Base-by-base conservation (phyloP, 1,140 invertebrate genomes). In the Apis laboriosa region DNA sequence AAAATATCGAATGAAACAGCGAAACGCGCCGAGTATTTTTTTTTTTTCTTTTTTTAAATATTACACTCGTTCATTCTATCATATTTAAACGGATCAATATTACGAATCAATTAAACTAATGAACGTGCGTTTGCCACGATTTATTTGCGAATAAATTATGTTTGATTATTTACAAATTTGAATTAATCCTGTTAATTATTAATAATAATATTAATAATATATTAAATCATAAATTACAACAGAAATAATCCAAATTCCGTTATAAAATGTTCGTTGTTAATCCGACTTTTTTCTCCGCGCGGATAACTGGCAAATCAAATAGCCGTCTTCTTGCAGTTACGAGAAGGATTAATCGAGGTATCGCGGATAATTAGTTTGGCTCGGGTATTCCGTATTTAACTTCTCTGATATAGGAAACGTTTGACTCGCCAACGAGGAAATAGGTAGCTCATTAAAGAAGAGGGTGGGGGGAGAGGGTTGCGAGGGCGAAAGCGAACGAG, bases 311-410 rank as follows among this genome's bases (percentile, higher is more conserved):
- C 53, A 78, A 78, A 68, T 58, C 21, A 53, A 61, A 61, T 15
- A 71, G 12, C 56, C 5, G 28, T 28, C 3, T 60, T 13, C 13
- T 71, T 17, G n/a, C 12, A 53, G 24, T 1, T 13, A 17, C 19
- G n/a, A 21, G 56, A 24, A 58, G 24, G 43, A 71, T 71, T 79
- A 73, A 75, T 75, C 67, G 61, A 66, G 60, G 70, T 58, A 64
- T 75, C 71, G 51, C 58, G 71, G 51, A 75, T 80, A 75, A 80
- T 66, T 80, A 66, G 79, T 75, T 75, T 49, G 17, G 71, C 17
- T 28, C 51, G 51, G 51, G 28, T 24, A 24, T 75, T 74, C 21
- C 63, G 71, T 80, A 75, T 80, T 80, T 75, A 58, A 75, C 53
- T 74, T 66, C 12, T n/a, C 55, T 75, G 79, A 75, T 67, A 56